Base-by-base conservation (phyloP, 1,140 invertebrate species). In the Copidosoma floridanum region DNA sequence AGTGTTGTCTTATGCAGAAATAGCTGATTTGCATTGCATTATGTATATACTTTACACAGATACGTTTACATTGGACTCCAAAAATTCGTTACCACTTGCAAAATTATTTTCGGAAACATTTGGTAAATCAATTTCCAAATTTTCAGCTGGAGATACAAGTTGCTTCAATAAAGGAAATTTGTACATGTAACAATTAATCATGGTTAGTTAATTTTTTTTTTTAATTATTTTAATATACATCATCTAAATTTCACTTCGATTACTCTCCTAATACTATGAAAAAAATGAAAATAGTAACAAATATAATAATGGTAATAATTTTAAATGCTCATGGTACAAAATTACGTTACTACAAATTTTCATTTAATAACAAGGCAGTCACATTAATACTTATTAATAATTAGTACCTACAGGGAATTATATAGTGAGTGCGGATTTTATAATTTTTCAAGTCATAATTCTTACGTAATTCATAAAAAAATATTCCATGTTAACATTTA, bases 161-260 rank as follows among this genome's bases (percentile, higher is more conserved):
- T 72, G 69, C 58, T 76, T 73, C 48, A 74, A 71, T 73, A 79
- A 78, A 78, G 78, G 76, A 60, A 79, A 79, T 51, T 70, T 80
- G 54, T 80, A 80, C 44, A 72, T 78, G 70, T 80, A 70, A 65
- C 52, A 20, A 43, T 47, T 57, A 52, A 44, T 48, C 48, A 35
- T 47, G 40, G 14, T 32, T 35, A 23, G 23, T 44, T 50, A 26
- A 16, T 38, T 24, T 38, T n/a, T 20, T 43, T 43, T 20, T n/a
- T n/a, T n/a, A n/a, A n/a, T n/a, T n/a, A n/a, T n/a, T n/a, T n/a
- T n/a, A n/a, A n/a, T n/a, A n/a, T n/a, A n/a, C n/a, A n/a, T n/a
- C n/a, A n/a, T n/a, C n/a, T n/a, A n/a, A n/a, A n/a, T n/a, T n/a
- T n/a, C n/a, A n/a, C n/a, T n/a, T n/a, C n/a, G n/a, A n/a, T n/a